Conservation (phyloP, 2,888 invertebrate genomes). For the Apamea anceps region DNA sequence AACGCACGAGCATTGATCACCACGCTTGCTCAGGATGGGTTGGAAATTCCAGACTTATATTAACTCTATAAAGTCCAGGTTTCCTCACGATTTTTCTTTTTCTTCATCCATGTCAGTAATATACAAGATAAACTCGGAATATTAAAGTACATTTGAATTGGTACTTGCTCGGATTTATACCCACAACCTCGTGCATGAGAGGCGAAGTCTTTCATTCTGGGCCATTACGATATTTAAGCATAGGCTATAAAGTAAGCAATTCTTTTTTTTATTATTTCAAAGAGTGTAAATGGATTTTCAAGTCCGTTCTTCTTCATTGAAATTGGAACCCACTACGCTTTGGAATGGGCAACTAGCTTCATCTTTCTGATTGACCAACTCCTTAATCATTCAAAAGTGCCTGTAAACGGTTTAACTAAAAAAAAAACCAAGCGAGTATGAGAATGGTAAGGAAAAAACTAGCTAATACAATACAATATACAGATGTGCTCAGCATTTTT, state of each 20-base stretch:
- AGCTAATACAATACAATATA: neutral
- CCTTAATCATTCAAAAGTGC: neutral
- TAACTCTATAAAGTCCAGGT: neutral
- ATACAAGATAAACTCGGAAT: neutral
- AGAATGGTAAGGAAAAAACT: neutral
- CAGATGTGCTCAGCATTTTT: constrained; percentile 12
- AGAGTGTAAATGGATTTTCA: neutral
- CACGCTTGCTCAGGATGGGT: neutral
- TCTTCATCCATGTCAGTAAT: neutral
- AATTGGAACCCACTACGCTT: neutral
- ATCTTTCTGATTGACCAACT: neutral
- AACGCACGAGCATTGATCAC: neutral
- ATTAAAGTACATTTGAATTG: neutral
- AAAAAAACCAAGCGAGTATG: neutral
- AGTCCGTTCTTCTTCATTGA: neutral
- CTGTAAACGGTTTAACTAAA: neutral
- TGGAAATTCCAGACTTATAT: no score
- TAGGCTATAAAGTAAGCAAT: neutral
- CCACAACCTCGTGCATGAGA: neutral
- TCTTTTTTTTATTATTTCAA: neutral
- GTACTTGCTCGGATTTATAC: neutral
- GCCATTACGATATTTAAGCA: no score
- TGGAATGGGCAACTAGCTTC: neutral
- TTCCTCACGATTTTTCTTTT: neutral
- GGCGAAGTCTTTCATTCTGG: neutral